Percentiles rank a stretch among this genome's conserved stretches.
phyloP scores from a whole-genome alignment of 2,888 invertebrate species.

The Melieria crassipennis region DNA sequence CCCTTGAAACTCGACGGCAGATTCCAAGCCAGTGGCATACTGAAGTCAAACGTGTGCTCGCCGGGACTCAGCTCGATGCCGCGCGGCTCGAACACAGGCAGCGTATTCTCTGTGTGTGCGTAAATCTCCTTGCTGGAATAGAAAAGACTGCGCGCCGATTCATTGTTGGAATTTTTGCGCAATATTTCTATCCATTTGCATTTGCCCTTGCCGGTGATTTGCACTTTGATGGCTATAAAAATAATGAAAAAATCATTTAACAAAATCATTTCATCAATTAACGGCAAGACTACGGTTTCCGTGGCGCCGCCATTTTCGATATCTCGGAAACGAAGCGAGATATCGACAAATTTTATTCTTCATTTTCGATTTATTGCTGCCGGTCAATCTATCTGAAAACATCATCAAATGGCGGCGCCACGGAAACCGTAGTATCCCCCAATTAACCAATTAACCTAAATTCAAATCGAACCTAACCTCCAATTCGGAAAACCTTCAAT shows the following conservation, averaged over 20 bases:
- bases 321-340: no score
- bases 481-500: no score
- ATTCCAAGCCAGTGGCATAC: constrained; percentile 55
- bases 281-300: no score
- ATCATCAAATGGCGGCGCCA: no score
- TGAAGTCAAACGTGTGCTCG: constrained; percentile 59
- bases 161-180: constrained; percentile 60
- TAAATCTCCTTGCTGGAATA: constrained; percentile 64
- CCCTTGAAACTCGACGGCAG: constrained; percentile 64
- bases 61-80: constrained; percentile 61
- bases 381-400: no score
- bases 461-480: no score
- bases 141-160: constrained; percentile 58
- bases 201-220: constrained; percentile 64
- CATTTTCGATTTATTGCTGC: no score
- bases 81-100: constrained; percentile 61
- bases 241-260: constrained; percentile 5
- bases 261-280: no score
- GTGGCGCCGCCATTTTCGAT: no score
- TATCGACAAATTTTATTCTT: no score
- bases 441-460: no score
- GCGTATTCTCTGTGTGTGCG: constrained; percentile 56
- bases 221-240: constrained; percentile 62
- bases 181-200: constrained; percentile 65
- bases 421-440: no score